Base-by-base conservation (phyloP, 1,140 invertebrate species). In the Dreissena rostriformis region DNA sequence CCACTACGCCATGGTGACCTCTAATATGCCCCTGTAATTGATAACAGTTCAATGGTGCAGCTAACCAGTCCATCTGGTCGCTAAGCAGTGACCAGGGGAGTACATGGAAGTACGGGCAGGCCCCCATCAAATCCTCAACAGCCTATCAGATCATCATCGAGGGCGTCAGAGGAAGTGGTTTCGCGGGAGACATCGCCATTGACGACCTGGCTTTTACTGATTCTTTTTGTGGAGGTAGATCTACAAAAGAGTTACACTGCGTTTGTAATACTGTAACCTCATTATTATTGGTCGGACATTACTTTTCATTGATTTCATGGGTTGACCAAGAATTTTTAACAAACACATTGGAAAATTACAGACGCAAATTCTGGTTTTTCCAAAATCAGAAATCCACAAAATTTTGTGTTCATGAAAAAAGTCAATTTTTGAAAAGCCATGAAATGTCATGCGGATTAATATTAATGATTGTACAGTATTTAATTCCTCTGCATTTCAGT, bases 131-230 rank as follows among this genome's bases (percentile, higher is more conserved):
- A 63, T 86, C 90, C 1, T 26, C 70, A 19, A 51, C 65, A 55
- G 26, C 76, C 15, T 90, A 90, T 74, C 79, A 84, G 67, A 85
- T 90, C 78, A 29, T 55, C 51, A 39, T 82, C 28, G 90, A 91
- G 76, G 90, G 88, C 19, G 63, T 88, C n/a, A 57, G 89, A 65
- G 90, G 90, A 15, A 87, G 79, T 80, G 81, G 86, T 63, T 84
- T 68, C 70, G 77, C 78, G 73, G 89, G 90, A 61, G 91, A 92
- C 74, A 91, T 92, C 73, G 91, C 92, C n/a, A 84, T 92, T 29
- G 92, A 92, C 89, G 92, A 92, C 82, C 57, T 92, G 4, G 85
- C 82, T 55, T 87, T 92, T 24, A 74, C 71, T 28, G 61, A 49
- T 17, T 65, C 86, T 52, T 29, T 76, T 8, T 90, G 89, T 88